A percentile compares a stretch with the other conserved stretches of the same genome.
phyloP scores from a whole-genome alignment of 2,113 vertebrate species.

The Empidonax alnorum region DNA sequence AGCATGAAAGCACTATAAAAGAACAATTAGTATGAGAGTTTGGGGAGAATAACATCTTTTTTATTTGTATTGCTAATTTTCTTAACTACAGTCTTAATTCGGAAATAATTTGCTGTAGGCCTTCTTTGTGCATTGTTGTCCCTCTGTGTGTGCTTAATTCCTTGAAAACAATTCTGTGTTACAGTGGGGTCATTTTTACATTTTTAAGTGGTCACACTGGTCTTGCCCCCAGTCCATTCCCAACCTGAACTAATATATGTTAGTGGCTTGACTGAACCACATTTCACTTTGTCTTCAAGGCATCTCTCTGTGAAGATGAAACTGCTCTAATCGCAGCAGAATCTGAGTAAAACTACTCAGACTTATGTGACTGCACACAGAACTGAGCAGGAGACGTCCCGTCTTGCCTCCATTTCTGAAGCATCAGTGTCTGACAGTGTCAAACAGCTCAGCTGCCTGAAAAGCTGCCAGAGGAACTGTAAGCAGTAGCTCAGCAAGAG shows the following conservation, averaged over 20 bases:
- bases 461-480: background rate
- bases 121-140: background rate
- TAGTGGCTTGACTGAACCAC: background rate
- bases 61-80: background rate
- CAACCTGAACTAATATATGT: background rate
- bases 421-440: background rate
- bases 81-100: constrained; percentile 13
- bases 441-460: background rate
- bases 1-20: background rate
- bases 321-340: background rate
- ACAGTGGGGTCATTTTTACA: background rate
- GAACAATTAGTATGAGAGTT: background rate
- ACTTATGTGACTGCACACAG: background rate
- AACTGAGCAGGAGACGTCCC: background rate
- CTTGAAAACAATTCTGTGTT: background rate
- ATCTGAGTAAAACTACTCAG: rapidly evolving
- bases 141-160: background rate
- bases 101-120: background rate
- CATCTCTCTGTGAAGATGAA: background rate
- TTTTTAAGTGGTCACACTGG: too few species aligned
- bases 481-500: background rate
- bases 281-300: background rate
- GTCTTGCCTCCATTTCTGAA: background rate
- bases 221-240: background rate
- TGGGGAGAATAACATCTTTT: background rate